Evolutionary conservation across 2,797 vertebrate species (phyloP), one percentile per base, ranked within the genome.

Genomic region (Cercopithecus diana): DNA sequence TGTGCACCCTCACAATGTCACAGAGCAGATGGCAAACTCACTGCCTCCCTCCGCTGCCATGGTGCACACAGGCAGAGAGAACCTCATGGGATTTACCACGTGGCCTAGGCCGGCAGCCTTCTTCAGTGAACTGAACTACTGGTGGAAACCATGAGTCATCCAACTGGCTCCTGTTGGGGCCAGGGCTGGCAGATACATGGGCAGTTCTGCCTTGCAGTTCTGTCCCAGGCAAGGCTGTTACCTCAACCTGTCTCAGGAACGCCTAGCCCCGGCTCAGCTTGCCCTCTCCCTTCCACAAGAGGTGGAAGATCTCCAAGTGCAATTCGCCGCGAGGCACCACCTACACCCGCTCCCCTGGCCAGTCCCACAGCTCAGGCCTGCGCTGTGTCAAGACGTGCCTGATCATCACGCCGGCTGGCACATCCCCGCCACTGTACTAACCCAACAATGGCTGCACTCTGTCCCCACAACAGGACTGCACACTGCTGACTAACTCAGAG

Each of bases 261-360:
- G 4, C 20, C 22, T 0, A 33, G 6, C 43, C 17, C 50, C 20
- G 6, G 7, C 70, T 22, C 64, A 22, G 36, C 57, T 5, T 1
- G 22, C 24, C 15, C 61, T 39, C 22, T 1, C 22, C 33, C 7
- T 76, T 73, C n/a, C 7, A n/a, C 55, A 30, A 36, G 36, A 28
- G 41, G 13, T 28, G 72, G 39, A 22, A 1, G 5, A 36, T 36
- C 39, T 73, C 52, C 28, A 52, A 30, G 76, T 13, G 12, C 75
- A 58, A 2, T 11, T 9, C 1, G 1, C 39, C 9, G 13, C 0
- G 5, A 55, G 39, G 22, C 2, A 1, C n/a, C 8, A 50, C 48
- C 57, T 14, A 4, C 7, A 4, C 28, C 33, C 10, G 33, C 33
- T 45, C 20, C 57, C 48, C 87, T 2, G 24, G 36, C 39, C 83